Conservation (phyloP, 2,797 vertebrate genomes). For the Meda fulgida region DNA sequence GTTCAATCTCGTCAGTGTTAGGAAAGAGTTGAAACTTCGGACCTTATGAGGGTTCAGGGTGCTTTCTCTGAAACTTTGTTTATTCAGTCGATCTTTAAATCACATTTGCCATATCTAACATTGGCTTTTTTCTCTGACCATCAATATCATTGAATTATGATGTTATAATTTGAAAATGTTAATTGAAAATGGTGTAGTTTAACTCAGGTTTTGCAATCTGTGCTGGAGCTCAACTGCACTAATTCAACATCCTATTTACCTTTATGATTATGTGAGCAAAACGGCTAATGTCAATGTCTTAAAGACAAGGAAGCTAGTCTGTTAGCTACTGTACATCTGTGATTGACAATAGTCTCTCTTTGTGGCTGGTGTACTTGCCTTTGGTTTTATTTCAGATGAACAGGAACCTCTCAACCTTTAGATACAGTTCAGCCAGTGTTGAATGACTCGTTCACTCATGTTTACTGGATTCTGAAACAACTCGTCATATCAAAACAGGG, state of each 20-base stretch:
- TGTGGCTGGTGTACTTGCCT: constrained; percentile 35
- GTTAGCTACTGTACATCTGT: not conserved
- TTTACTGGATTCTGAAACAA: constrained; percentile 26
- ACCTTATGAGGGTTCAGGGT: constrained; percentile 65
- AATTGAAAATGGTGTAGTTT: constrained; percentile 58
- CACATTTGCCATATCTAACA: not conserved
- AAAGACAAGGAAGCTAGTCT: not conserved
- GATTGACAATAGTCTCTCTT: constrained; percentile 5
- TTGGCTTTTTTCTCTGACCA: not conserved
- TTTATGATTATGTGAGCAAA: constrained; percentile 31
- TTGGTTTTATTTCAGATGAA: not conserved
- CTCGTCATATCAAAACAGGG: constrained; percentile 18
- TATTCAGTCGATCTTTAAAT: not conserved
- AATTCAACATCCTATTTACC: constrained; percentile 46
- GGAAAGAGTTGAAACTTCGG: constrained; percentile 21
- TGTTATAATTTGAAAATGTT: not conserved
- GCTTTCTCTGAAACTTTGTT: constrained; percentile 63
- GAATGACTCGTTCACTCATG: constrained; percentile 4
- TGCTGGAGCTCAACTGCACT: constrained; percentile 64
- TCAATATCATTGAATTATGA: not conserved
- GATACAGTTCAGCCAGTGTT: constrained; percentile 19
- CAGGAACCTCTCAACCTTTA: not conserved
- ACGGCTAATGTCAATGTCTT: not conserved
- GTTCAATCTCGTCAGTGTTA: not conserved
- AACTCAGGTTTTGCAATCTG: constrained; percentile 73